A percentile compares a stretch with the other conserved stretches of the same genome.
Evolutionary conservation across 2,888 invertebrate genomes (phyloP).

Genomic region (Torymus texanus): DNA sequence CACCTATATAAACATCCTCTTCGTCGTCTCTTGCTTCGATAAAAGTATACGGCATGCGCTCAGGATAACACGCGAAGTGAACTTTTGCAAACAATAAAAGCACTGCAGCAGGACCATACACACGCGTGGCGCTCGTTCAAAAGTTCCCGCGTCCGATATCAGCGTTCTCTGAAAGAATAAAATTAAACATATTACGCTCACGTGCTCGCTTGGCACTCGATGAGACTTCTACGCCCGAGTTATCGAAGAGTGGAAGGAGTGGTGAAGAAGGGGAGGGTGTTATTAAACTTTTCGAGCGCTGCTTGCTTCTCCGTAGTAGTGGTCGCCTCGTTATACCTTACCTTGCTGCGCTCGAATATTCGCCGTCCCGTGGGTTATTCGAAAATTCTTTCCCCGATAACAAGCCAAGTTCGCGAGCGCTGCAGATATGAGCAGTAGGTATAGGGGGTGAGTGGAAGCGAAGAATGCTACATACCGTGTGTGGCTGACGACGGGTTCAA

Average conservation of each 20-base stretch:
- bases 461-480: not conserved
- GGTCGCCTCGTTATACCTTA: conserved; percentile 25
- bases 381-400: conserved; percentile 47
- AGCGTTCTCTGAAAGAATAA: conserved; percentile 14
- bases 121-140: conserved; percentile 3
- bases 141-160: conserved; percentile 9
- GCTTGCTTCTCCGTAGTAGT: not conserved
- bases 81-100: not conserved
- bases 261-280: not conserved
- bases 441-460: no score
- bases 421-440: not conserved
- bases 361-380: conserved; percentile 23
- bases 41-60: no score
- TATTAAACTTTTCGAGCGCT: conserved; percentile 45
- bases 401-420: conserved; percentile 37
- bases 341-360: conserved; percentile 28
- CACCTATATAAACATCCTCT: no score
- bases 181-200: conserved; percentile 35
- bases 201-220: not conserved
- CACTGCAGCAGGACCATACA: no score
- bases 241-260: not conserved
- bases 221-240: not conserved
- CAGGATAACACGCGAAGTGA: no score
- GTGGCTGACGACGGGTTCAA: not conserved
- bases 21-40: no score